Evolutionary conservation across 2,888 invertebrate genomes (phyloP).

Genomic region (Volucella bombylans): DNA sequence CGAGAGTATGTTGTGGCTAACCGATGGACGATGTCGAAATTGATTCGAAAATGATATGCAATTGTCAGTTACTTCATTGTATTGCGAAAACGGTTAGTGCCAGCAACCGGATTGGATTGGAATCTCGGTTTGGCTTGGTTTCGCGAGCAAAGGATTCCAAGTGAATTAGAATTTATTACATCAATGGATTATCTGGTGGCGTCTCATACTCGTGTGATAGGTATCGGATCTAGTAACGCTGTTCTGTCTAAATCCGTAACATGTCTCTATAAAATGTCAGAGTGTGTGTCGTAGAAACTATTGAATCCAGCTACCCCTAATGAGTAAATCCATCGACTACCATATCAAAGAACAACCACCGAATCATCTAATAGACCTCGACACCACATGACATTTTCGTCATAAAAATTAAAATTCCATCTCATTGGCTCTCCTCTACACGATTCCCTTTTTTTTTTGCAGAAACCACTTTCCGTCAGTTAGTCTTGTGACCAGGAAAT

Average conservation of each 20-base stretch:
- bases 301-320: too few relatives aligned
- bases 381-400: conserved; percentile 19
- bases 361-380: neutral
- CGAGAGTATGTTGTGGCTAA: conserved; percentile 53
- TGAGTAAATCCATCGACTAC: too few relatives aligned
- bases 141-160: conserved; percentile 32
- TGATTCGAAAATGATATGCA: conserved; percentile 72
- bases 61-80: conserved; percentile 60
- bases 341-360: too few relatives aligned
- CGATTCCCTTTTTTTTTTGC: neutral
- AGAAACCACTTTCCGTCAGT: conserved; percentile 26
- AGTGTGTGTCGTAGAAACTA: too few relatives aligned
- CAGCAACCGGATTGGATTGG: conserved; percentile 42
- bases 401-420: conserved; percentile 6
- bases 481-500: conserved; percentile 54
- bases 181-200: neutral
- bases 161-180: conserved; percentile 13
- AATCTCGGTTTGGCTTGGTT: conserved; percentile 44
- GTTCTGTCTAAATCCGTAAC: too few relatives aligned
- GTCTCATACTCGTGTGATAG: neutral
- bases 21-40: conserved; percentile 68
- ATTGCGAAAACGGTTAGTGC: conserved; percentile 4
- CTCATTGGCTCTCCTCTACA: conserved; percentile 6
- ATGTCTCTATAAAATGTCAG: too few relatives aligned
- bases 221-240: too few relatives aligned